Base-by-base conservation (phyloP, 1,140 invertebrate species). In the Zophobas morio region DNA sequence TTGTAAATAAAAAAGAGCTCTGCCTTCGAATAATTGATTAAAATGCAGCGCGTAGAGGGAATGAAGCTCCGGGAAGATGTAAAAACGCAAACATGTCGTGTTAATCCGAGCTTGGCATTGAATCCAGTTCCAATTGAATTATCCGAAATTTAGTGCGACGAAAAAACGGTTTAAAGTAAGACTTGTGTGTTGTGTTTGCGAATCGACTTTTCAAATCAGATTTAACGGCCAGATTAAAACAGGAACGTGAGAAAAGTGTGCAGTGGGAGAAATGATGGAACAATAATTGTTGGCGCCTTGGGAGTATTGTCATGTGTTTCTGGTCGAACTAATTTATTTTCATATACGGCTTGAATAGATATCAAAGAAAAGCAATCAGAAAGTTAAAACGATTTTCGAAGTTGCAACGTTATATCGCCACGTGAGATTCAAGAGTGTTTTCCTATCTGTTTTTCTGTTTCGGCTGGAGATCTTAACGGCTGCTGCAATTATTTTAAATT, bases 361-460 rank as follows among this genome's bases (percentile, higher is more conserved):
- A 66, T 66, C 60, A 66, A 66, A 66, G 60, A 66, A 66, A 66
- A 66, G 39, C 60, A 66, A 66, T 66, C 39, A 40, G 39, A 66
- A 66, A 66, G 60, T 66, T 66, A 42, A 66, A 66, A 66, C 60
- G 60, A 42, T 66, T 66, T 66, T 42, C 60, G 39, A 66, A 66
- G 39, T 66, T 66, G 39, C 39, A 42, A 37, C 42, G 60, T 42
- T 40, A 66, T 66, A 66, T 66, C 39, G 60, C 60, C 60, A 66
- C 39, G 60, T 66, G 60, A 66, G 60, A 66, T 39, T 66, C 60
- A 66, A 66, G 60, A 33, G 60, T 66, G 42, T 66, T 66, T 66
- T 66, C 60, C 42, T 66, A 66, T 66, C 60, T 66, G 60, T n/a
- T 63, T 63, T 39, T 39, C 36, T 36, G 34, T 39, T 66, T 40